These are phyloP conservation scores for Ursus arctos DNA, from an alignment of 2,113 vertebrate genomes.

Conservation along the genomic window DNA sequence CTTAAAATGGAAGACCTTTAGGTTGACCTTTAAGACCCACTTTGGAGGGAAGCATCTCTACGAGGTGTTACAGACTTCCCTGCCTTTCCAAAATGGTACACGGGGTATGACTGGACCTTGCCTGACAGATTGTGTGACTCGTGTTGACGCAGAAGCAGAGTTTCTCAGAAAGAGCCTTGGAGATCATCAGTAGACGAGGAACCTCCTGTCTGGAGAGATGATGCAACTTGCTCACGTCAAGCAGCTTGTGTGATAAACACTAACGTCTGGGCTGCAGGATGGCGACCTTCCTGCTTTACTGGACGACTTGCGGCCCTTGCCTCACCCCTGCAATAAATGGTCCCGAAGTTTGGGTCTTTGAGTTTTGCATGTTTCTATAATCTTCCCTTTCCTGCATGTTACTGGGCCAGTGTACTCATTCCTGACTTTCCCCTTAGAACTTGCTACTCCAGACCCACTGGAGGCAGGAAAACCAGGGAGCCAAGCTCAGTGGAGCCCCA, in stretches of 20 bases:
- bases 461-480: background rate
- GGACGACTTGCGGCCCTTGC: background rate
- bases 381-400: background rate
- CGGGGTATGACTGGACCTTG: background rate
- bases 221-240: background rate
- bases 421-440: background rate
- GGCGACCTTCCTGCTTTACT: background rate
- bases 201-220: background rate
- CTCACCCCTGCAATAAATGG: background rate
- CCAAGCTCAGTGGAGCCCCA: background rate
- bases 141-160: background rate
- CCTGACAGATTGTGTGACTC: background rate
- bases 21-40: background rate
- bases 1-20: background rate
- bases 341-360: background rate
- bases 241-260: background rate
- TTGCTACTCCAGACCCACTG: too few species aligned
- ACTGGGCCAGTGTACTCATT: background rate
- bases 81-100: background rate
- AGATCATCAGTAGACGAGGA: background rate
- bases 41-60: background rate
- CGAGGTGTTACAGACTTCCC: background rate
- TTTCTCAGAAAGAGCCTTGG: slow-evolving; percentile 1
- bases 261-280: background rate
- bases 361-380: background rate